These are phyloP conservation scores for Blennius ocellaris DNA, from an alignment of 2,113 vertebrate genomes.

Conservation along the genomic window DNA sequence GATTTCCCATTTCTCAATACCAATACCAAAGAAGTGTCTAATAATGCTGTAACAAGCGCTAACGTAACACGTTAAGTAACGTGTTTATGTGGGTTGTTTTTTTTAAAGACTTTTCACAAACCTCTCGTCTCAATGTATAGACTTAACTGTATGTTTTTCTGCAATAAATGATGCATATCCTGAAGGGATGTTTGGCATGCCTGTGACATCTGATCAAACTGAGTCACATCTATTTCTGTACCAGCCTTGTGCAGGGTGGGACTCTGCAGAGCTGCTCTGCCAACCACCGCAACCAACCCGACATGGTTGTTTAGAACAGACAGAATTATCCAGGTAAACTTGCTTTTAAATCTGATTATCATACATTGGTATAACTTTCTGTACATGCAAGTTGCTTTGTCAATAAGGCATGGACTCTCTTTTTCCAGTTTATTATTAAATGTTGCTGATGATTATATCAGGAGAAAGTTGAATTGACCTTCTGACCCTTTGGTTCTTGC, in stretches of 20 bases:
- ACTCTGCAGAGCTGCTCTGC: constrained; percentile 59
- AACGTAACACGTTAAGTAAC: not conserved
- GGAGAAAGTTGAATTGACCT: not conserved
- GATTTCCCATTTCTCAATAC: constrained; percentile 47
- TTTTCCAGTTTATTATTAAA: not conserved
- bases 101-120: not conserved
- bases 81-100: not conserved
- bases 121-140: accelerated
- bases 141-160: not conserved
- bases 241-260: constrained; percentile 45
- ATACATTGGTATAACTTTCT: not conserved
- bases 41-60: not conserved
- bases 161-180: not conserved
- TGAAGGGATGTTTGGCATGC: constrained; percentile 22
- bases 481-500: not conserved
- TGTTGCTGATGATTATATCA: not conserved
- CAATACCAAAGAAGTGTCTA: no score
- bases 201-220: constrained; percentile 69
- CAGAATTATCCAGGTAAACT: constrained; percentile 65
- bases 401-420: not conserved
- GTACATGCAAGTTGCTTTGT: not conserved
- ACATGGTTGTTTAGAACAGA: constrained; percentile 49
- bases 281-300: constrained; percentile 54
- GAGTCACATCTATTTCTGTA: constrained; percentile 88
- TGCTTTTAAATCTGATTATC: not conserved